Conservation (phyloP, 2,888 invertebrate genomes). For the Notocelia uddmanniana region DNA sequence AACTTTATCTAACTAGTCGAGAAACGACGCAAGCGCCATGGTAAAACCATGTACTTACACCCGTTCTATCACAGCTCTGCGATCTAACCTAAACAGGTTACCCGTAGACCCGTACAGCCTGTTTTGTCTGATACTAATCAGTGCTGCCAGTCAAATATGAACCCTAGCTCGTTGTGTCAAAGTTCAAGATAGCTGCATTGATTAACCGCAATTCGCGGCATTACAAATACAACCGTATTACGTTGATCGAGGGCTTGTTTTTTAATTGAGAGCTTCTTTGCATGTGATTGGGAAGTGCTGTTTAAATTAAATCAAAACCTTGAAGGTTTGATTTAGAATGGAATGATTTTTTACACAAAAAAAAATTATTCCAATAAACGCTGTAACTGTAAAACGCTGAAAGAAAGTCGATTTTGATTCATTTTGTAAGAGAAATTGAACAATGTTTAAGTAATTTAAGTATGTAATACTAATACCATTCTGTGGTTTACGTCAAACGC, state of each 20-base stretch:
- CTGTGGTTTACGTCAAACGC: no score
- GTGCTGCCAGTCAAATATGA: constrained; percentile 5
- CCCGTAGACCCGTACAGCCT: constrained; percentile 15
- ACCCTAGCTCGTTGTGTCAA: not conserved
- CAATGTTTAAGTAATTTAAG: not conserved
- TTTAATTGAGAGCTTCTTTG: not conserved
- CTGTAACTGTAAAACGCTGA: not conserved
- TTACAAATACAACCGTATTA: constrained; percentile 1
- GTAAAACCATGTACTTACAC: not conserved
- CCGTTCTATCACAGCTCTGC: not conserved
- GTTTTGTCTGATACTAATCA: constrained; percentile 30
- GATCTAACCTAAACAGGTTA: constrained; percentile 34
- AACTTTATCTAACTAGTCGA: not conserved
- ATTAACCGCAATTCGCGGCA: not conserved
- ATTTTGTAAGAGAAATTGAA: not conserved
- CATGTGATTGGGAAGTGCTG: not conserved
- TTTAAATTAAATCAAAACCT: not conserved
- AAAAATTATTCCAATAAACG: not conserved
- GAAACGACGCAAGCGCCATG: not conserved
- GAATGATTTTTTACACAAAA: not conserved
- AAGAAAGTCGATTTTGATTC: not conserved
- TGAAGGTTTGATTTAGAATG: not conserved
- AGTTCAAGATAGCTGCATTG: not conserved
- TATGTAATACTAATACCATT: no score
- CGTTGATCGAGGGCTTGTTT: not conserved